Conservation (phyloP, 30 jellyfish, hydroid and myxozoan genomes). For the Calvadosia cruxmelitensis region DNA sequence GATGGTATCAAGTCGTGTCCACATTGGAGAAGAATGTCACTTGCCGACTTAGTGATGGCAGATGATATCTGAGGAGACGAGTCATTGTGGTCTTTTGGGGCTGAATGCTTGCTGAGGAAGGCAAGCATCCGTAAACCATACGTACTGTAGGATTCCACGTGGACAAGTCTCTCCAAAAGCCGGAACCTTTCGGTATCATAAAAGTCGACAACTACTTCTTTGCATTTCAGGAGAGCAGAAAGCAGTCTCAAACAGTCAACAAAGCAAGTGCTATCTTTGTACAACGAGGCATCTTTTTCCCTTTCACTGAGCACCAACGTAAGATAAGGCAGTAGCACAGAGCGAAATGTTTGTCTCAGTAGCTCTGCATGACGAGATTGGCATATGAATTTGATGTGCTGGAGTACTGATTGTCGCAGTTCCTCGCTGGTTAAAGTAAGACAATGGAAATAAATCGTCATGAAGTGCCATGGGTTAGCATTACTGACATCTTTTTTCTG, state of each 20-base stretch:
- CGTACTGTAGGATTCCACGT: background rate
- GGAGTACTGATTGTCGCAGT: background rate
- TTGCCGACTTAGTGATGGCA: background rate
- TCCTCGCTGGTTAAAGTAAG: background rate
- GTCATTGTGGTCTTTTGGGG: background rate
- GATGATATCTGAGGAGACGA: background rate
- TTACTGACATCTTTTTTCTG: background rate
- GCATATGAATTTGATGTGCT: background rate
- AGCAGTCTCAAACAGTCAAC: background rate
- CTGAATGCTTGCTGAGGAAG: background rate
- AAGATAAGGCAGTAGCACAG: background rate
- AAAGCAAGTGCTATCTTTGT: background rate
- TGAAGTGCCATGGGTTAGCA: background rate
- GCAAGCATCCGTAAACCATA: background rate
- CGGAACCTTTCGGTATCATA: background rate
- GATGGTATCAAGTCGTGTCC: background rate
- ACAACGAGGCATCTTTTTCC: background rate
- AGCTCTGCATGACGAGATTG: background rate
- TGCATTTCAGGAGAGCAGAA: background rate
- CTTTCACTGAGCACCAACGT: background rate
- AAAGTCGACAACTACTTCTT: background rate
- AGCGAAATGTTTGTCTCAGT: background rate
- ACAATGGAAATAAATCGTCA: background rate
- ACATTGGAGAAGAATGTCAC: background rate
- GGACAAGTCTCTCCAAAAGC: background rate